These are phyloP conservation scores for Toxotes jaculatrix DNA, from an alignment of 2,113 vertebrate species.

Conservation along the genomic window DNA sequence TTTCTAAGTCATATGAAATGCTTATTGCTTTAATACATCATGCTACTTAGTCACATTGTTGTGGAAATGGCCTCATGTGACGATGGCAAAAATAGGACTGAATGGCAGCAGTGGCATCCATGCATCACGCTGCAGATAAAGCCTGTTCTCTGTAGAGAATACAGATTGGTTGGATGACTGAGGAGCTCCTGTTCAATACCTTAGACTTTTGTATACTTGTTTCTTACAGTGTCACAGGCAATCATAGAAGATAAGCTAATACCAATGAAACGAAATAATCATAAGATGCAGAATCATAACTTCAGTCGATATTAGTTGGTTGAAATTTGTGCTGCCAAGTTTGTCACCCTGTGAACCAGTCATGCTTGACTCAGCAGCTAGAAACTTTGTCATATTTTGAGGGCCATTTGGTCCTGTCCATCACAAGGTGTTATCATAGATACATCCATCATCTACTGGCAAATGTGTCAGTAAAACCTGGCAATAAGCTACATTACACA, in stretches of 20 bases:
- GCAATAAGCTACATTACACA: slow-evolving; percentile 1
- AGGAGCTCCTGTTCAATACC: background rate
- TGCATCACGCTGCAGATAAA: background rate
- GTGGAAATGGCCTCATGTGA: slow-evolving; percentile 27
- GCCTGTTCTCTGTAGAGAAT: background rate
- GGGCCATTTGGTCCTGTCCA: slow-evolving; percentile 35
- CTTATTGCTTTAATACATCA: slow-evolving; percentile 54
- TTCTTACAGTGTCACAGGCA: background rate
- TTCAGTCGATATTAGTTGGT: background rate
- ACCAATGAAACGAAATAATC: background rate
- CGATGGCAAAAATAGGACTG: background rate
- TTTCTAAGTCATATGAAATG: slow-evolving; percentile 57
- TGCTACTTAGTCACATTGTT: slow-evolving; percentile 37
- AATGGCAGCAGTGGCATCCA: slow-evolving; percentile 1
- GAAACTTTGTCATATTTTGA: slow-evolving; percentile 18
- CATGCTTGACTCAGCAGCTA: slow-evolving; percentile 46
- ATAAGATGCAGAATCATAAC: background rate
- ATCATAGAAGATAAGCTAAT: background rate
- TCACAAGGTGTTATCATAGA: slow-evolving; percentile 28
- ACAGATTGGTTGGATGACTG: background rate
- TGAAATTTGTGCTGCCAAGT: slow-evolving; percentile 3
- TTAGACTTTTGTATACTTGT: background rate
- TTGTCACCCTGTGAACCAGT: slow-evolving; percentile 24
- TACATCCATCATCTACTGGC: slow-evolving; percentile 19
- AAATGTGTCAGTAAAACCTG: slow-evolving; percentile 40